Evolutionary conservation across 2,797 vertebrate species (phyloP), one percentile per base, ranked within the genome.

Genomic region (Melanotaenia maccullochi): DNA sequence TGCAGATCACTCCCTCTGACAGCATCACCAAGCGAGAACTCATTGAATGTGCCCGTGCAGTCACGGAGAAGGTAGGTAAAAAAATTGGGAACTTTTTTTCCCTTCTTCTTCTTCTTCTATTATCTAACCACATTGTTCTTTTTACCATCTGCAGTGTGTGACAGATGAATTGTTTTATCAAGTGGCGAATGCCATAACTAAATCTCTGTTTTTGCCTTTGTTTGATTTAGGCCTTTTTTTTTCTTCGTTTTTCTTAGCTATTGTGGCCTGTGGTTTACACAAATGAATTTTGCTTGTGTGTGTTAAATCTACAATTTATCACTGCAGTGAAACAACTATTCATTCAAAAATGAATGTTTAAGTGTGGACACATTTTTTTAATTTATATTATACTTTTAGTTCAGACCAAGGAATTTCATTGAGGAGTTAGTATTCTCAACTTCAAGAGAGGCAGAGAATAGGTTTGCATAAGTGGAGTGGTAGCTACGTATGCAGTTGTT

Each of bases 21-120:
- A 91, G 96, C 85, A 98, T 96, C 87, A 98, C 97, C 79, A 99
- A 99, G 80, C 91, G 96, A 65, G 98, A 99, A 90, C 94, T 99
- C 83, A 97, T 99, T 1, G 97, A 99, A 18, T 99, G 97, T 44
- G 97, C 98, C 47, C 96, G 97, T 0, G 87, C 96, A 0, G 98
- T 99, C 89, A 97, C 97, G 0, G 98, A 99, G 82, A 99, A 99
- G 97, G 98, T 99, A 89, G 28, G 20, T 18, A 38, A 22, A 9
- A 28, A 47, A 42, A n/a, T 16, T 3, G 2, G 14, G 35, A 22
- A 0, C 2, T 0, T 9, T 14, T 32, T 13, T 38, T 11, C 0
- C 2, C 2, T 3, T 13, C 0, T 40, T 14, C 3, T 11, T 33
- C 6, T 33, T 33, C 6, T 33, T 33, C 5, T 18, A 5, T 11